These are phyloP conservation scores for Poeciliopsis presidionis DNA, from an alignment of 2,797 vertebrate species.

Conservation along the genomic window DNA sequence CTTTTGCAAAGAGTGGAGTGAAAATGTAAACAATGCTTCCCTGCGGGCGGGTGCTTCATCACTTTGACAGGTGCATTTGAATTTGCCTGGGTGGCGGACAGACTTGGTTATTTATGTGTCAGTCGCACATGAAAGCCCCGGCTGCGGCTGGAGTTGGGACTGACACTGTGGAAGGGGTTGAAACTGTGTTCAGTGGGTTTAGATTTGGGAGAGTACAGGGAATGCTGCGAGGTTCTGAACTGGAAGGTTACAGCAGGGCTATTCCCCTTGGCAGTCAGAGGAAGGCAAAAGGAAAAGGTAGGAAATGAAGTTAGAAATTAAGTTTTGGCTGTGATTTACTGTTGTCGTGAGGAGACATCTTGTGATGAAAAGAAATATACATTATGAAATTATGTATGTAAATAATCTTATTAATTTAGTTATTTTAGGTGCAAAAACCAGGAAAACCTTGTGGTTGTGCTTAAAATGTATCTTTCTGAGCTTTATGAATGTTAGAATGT, in stretches of 20 bases:
- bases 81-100: slow-evolving; percentile 99
- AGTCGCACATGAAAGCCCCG: slow-evolving; percentile 89
- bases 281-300: not conserved
- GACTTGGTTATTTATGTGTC: slow-evolving; percentile 99
- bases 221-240: slow-evolving; percentile 32
- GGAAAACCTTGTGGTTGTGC: not conserved
- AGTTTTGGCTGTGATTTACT: slow-evolving; percentile 14
- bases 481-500: not conserved
- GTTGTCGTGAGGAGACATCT: not conserved
- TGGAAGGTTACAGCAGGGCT: slow-evolving; percentile 6
- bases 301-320: slow-evolving; percentile 2
- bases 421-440: not conserved
- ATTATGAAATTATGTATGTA: not conserved
- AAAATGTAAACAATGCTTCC: slow-evolving; percentile 99
- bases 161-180: slow-evolving; percentile 51
- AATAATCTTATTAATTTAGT: not conserved
- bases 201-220: slow-evolving; percentile 22
- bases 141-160: slow-evolving; percentile 70
- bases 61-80: slow-evolving; percentile 99
- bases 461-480: not conserved
- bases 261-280: slow-evolving; percentile 1
- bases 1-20: slow-evolving; percentile 98
- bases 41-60: slow-evolving; percentile 99
- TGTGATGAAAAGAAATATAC: not conserved
- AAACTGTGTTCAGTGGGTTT: slow-evolving; percentile 45